Percentiles rank a stretch among this genome's conserved stretches.
phyloP scores from a whole-genome alignment of 2,888 invertebrate species.

The Nematopogon swammerdamellus region DNA sequence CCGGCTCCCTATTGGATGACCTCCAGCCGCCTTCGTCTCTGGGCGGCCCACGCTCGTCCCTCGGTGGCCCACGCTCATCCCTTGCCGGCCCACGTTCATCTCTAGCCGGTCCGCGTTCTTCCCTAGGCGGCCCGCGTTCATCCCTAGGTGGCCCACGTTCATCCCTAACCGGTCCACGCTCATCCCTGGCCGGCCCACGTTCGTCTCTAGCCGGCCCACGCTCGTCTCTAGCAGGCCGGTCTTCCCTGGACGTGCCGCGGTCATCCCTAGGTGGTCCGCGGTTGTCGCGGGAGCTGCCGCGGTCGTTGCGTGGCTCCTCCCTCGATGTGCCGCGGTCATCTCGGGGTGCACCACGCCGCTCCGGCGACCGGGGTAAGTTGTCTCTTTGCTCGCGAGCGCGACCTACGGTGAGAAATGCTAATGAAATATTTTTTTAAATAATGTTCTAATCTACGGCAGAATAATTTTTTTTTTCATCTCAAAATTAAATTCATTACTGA shows the following conservation, averaged over 20 bases:
- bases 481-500: too few species aligned
- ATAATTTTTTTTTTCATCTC: too few species aligned
- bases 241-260: neutral
- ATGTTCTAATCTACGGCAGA: too few species aligned
- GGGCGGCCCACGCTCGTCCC: slow-evolving; percentile 14
- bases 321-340: neutral
- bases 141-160: neutral
- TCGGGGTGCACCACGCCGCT: slow-evolving; percentile 16
- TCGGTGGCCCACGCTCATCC: slow-evolving; percentile 7
- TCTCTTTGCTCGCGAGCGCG: neutral
- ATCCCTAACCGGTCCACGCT: neutral
- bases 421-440: too few species aligned
- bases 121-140: neutral
- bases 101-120: slow-evolving; percentile 3
- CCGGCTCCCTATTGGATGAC: slow-evolving; percentile 19
- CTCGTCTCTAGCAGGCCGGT: neutral
- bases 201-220: neutral
- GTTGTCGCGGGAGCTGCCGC: slow-evolving; percentile 6
- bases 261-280: neutral
- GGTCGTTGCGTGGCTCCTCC: slow-evolving; percentile 7
- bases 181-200: neutral
- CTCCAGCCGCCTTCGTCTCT: slow-evolving; percentile 32
- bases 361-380: slow-evolving; percentile 20
- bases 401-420: neutral
- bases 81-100: slow-evolving; percentile 7